phyloP scores from a whole-genome alignment of 2,888 invertebrate species.

The Aphodius sticticus region DNA sequence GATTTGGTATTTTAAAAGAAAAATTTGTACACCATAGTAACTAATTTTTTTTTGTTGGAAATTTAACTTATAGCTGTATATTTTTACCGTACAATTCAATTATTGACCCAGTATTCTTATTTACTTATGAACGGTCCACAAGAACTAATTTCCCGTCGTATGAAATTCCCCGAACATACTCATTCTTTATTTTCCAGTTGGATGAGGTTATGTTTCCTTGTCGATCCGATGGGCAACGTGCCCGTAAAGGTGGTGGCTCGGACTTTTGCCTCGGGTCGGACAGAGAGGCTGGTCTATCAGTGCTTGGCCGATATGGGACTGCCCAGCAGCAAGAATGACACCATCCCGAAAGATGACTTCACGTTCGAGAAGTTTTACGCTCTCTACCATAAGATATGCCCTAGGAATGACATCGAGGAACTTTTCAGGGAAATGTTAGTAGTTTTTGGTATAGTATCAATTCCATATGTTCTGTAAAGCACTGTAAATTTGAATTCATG shows the following conservation, averaged over 20 bases:
- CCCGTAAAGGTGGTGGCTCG: conserved; percentile 96
- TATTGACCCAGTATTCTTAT: too few species aligned
- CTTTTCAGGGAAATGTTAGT: conserved; percentile 95
- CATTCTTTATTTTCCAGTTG: conserved; percentile 76
- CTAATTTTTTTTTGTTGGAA: neutral
- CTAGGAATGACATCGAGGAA: conserved; percentile 98
- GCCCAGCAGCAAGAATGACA: conserved; percentile 95
- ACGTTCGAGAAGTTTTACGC: conserved; percentile 99
- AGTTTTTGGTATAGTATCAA: neutral
- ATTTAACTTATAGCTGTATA: neutral
- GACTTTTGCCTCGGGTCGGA: conserved; percentile 99
- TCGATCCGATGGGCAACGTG: conserved; percentile 94
- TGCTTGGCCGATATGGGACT: conserved; percentile 92
- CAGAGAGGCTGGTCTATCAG: conserved; percentile 97
- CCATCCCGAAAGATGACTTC: conserved; percentile 92
- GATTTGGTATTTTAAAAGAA: neutral
- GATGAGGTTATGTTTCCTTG: conserved; percentile 95
- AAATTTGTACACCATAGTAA: conserved; percentile 5
- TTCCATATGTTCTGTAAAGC: neutral
- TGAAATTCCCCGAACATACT: neutral
- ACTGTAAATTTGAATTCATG: neutral
- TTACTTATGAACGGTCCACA: too few species aligned
- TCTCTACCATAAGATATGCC: conserved; percentile 98
- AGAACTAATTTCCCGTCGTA: too few species aligned
- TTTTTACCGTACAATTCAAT: too few species aligned